Conservation (phyloP, 2,888 invertebrate species). For the Pediacus dermestoides region DNA sequence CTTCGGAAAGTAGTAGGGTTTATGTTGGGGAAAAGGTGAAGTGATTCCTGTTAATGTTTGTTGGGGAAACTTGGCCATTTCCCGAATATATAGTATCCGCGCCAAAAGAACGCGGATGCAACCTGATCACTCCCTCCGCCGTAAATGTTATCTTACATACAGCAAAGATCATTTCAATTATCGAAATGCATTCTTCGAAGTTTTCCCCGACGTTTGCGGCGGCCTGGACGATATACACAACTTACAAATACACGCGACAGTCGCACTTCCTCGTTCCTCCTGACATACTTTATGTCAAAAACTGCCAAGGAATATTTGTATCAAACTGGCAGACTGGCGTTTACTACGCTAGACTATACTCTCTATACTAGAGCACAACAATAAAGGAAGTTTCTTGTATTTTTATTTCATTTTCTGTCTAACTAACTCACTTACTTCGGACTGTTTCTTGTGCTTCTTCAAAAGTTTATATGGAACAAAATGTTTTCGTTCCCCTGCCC, state of each 20-base stretch:
- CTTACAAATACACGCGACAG: constrained; percentile 6
- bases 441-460: too few relatives aligned
- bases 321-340: not conserved
- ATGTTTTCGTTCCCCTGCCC: too few relatives aligned
- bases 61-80: constrained; percentile 36
- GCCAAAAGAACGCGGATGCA: constrained; percentile 23
- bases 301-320: constrained; percentile 6
- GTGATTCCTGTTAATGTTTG: constrained; percentile 38
- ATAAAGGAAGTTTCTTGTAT: not conserved
- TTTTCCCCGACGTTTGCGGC: too few relatives aligned
- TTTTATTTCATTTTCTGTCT: not conserved
- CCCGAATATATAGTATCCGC: too few relatives aligned
- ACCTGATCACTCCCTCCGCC: constrained; percentile 31
- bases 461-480: too few relatives aligned
- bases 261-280: not conserved
- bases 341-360: too few relatives aligned
- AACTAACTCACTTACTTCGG: too few relatives aligned
- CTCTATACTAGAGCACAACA: constrained; percentile 1
- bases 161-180: constrained; percentile 40
- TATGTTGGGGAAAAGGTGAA: constrained; percentile 29
- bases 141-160: constrained; percentile 32
- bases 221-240: too few relatives aligned
- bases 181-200: constrained; percentile 41
- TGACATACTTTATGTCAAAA: constrained; percentile 1
- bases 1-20: constrained; percentile 18